Evolutionary conservation across 1,140 invertebrate species (phyloP), one percentile per base, ranked within the genome.

Genomic region (Gonioctena quinquepunctata): DNA sequence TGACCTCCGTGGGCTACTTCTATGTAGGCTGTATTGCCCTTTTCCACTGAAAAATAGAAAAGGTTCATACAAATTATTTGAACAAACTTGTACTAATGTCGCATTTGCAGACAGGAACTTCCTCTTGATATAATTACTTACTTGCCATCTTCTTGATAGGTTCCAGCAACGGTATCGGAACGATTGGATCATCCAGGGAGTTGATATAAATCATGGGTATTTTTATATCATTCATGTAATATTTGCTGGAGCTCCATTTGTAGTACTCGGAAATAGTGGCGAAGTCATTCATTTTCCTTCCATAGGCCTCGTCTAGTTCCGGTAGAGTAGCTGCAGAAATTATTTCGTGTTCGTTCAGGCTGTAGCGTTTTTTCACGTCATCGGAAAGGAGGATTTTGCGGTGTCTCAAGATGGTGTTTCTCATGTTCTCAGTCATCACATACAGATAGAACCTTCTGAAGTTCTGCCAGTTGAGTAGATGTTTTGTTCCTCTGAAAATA

Each of bases 191-290:
- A 84, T 97, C 95, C 68, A 88, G 84, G 25, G 95, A 89, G 82
- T 97, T 97, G 21, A 97, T 89, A 78, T 96, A 94, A 70, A 97
- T 88, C 89, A 96, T 94, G 6, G 95, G 95, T 21, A 90, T 90
- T 27, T 88, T 84, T 27, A 96, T 91, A 73, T 91, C 90, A 16
- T 91, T 83, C 18, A 96, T 82, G 80, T 94, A 95, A 80, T 91
- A 89, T 7, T 88, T 83, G 42, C 89, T 93, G 73, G 94, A 96
- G 80, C 90, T 93, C 90, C 92, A 93, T 72, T 89, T 88, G 79
- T 96, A 96, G 52, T 95, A 85, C 25, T 94, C 93, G 18, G 89
- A 86, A 2, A 95, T 89, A 3, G 89, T 90, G 63, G 87, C 82
- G 80, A 94, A 96, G 57, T 93, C 93, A 72, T 91, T 87, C n/a